Evolutionary conservation across 2,797 vertebrate genomes (phyloP).

Genomic region (Gymnoscopelus microlampas): DNA sequence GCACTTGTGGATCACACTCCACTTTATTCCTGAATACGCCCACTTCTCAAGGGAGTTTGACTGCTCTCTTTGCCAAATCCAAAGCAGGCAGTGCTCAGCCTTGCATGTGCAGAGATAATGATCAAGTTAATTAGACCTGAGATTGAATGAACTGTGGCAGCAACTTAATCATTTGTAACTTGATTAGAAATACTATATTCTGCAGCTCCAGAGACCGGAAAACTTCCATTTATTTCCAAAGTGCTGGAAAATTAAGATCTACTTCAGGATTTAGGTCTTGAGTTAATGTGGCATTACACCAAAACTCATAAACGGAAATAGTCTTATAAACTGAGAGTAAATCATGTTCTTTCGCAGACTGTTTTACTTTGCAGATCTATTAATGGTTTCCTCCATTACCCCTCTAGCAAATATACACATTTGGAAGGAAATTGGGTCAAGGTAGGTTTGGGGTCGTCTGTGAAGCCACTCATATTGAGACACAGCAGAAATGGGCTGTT

Average conservation of each 20-base stretch:
- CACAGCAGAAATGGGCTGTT: constrained; percentile 84
- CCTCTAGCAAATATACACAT: constrained; percentile 83
- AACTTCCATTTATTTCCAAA: constrained; percentile 56
- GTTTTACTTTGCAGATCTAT: constrained; percentile 50
- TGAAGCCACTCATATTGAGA: constrained; percentile 85
- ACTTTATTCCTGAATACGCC: constrained; percentile 62
- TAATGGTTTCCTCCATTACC: constrained; percentile 55
- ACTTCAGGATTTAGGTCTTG: constrained; percentile 67
- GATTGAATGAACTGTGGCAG: constrained; percentile 84
- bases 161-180: constrained; percentile 88
- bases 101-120: constrained; percentile 85
- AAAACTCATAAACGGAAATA: constrained; percentile 11
- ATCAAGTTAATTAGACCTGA: constrained; percentile 88
- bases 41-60: constrained; percentile 69
- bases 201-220: constrained; percentile 75
- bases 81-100: constrained; percentile 82
- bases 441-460: constrained; percentile 88
- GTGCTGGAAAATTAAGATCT: constrained; percentile 70
- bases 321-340: constrained; percentile 16
- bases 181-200: constrained; percentile 86
- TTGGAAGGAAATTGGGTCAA: constrained; percentile 86
- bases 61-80: constrained; percentile 77
- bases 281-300: constrained; percentile 55
- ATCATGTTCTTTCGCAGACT: constrained; percentile 34
- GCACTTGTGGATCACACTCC: constrained; percentile 62